These are phyloP conservation scores for Cephonodes hylas DNA, from an alignment of 2,888 invertebrate genomes.

Conservation along the genomic window DNA sequence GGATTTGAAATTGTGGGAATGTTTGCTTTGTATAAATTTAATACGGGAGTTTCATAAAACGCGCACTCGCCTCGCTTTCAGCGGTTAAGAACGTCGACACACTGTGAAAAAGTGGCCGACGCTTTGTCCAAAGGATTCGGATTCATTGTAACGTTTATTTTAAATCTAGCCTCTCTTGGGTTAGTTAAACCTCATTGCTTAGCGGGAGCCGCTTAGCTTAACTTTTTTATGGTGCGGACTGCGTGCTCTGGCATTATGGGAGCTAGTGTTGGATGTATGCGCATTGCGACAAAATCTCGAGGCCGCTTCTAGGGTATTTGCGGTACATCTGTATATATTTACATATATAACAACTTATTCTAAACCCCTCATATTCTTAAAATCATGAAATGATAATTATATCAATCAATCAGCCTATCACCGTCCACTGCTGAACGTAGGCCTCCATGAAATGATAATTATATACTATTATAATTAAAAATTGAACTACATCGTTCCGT, in stretches of 20 bases:
- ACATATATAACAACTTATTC: neutral
- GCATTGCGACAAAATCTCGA: neutral
- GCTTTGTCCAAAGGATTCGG: neutral
- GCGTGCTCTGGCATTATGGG: neutral
- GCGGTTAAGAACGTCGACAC: neutral
- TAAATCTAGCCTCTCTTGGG: neutral
- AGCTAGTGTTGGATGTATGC: neutral
- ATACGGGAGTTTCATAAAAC: conserved; percentile 20
- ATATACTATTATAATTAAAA: no score
- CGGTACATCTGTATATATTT: neutral
- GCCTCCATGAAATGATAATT: no score
- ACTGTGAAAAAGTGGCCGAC: neutral
- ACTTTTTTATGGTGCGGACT: neutral
- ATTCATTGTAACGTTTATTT: neutral
- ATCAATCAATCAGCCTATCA: no score
- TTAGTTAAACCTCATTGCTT: neutral
- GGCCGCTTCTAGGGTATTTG: neutral
- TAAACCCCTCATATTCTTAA: no score
- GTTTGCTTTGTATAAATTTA: conserved; percentile 51
- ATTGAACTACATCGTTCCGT: no score
- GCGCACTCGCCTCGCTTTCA: neutral
- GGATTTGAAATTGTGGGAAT: conserved; percentile 53
- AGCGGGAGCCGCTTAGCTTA: neutral
- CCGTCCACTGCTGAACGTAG: no score
- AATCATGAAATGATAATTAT: no score